A percentile compares a stretch with the other conserved stretches of the same genome.
These are phyloP conservation scores for Pogonocichla stellata DNA, from an alignment of 2,113 vertebrate species.

Conservation along the genomic window DNA sequence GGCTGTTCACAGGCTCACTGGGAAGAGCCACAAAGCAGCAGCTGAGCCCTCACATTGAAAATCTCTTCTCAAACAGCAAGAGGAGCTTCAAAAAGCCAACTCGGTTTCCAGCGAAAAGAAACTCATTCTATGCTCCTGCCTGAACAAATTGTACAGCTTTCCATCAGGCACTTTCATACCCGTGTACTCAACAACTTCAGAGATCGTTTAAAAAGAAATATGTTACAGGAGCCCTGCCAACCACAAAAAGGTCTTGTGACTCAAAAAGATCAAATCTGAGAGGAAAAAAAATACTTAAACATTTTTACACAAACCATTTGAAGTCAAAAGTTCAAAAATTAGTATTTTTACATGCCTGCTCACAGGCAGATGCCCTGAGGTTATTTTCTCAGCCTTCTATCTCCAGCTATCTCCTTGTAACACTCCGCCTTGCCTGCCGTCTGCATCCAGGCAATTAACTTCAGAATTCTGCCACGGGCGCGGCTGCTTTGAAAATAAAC, in stretches of 20 bases:
- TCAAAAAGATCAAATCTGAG: slow-evolving; percentile 63
- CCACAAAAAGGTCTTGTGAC: slow-evolving; percentile 62
- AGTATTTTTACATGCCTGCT: slow-evolving; percentile 47
- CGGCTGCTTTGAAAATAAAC: slow-evolving; percentile 50
- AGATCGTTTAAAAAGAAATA: slow-evolving; percentile 54
- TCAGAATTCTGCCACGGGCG: slow-evolving; percentile 39
- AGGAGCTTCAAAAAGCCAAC: slow-evolving; percentile 52
- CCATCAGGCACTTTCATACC: slow-evolving; percentile 38
- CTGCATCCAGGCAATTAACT: slow-evolving; percentile 63
- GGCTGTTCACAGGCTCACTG: background rate
- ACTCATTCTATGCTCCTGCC: slow-evolving; percentile 22
- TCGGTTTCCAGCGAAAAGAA: slow-evolving; percentile 32
- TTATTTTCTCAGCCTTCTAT: slow-evolving; percentile 35
- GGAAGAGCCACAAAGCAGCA: background rate
- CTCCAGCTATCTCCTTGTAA: background rate
- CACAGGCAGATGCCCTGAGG: slow-evolving; percentile 18
- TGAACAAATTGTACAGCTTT: slow-evolving; percentile 43
- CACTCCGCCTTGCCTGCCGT: background rate
- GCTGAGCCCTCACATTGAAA: slow-evolving; percentile 30
- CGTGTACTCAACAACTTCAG: slow-evolving; percentile 46
- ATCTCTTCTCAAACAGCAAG: background rate
- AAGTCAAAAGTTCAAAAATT: slow-evolving; percentile 66
- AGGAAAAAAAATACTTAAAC: slow-evolving; percentile 42
- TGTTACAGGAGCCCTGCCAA: slow-evolving; percentile 63
- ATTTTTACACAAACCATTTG: slow-evolving; percentile 45